Evolutionary conservation across 2,797 vertebrate species (phyloP), one percentile per base, ranked within the genome.

Genomic region (Tokudaia tokunoshimensis): DNA sequence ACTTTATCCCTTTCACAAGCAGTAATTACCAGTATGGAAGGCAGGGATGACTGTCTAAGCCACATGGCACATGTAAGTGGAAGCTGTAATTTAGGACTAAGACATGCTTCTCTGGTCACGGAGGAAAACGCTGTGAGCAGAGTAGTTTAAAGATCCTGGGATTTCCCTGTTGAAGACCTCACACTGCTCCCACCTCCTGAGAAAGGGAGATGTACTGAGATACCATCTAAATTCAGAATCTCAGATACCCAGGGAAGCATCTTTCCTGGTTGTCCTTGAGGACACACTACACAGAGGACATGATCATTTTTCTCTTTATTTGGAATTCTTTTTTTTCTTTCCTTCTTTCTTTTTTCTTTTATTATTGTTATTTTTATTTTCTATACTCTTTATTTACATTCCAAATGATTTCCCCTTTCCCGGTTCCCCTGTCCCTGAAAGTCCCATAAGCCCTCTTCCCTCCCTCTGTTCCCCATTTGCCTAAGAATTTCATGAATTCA

Each of bases 71-170:
- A 31, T 6, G 47, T 37, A 37, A 92, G 59, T n/a, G 31, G 72
- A 95, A 96, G 88, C 95, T 96, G 24, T 94, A 96, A 86, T 95
- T 96, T 91, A 97, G 47, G 47, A 72, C 37, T n/a, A 78, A 94
- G 79, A 94, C 94, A 72, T 41, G 63, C 13, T 13, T 96, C 89
- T 89, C 76, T 92, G n/a, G n/a, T 75, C 65, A 57, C 37, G 57
- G 93, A 80, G 41, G 90, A 41, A 91, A 84, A 86, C 13, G 14
- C 75, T 92, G 44, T 44, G 44, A 37, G 74, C 10, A 50, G 55
- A 29, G 65, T 37, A 79, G n/a, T 47, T 87, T 50, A 72, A 83
- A 83, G 47, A 26, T 55, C 6, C 19, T 3, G 22, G 59, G 29
- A 63, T 47, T 76, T 88, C 65, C 44, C 65, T 80, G 9, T 8